These are phyloP conservation scores for Aelia acuminata DNA, from an alignment of 2,888 invertebrate species.

Conservation along the genomic window DNA sequence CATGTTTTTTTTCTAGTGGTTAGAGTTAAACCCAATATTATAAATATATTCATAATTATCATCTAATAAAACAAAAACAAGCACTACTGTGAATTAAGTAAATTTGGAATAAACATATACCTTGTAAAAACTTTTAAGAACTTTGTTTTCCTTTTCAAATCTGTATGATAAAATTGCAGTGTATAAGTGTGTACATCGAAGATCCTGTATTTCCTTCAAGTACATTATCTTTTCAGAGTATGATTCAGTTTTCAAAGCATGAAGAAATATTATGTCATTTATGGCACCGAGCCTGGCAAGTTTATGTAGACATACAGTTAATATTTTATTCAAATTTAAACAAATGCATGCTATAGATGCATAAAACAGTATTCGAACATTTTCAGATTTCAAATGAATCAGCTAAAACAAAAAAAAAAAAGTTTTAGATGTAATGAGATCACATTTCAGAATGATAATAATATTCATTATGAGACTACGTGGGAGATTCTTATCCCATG, in stretches of 20 bases:
- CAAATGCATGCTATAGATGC: slow-evolving; percentile 22
- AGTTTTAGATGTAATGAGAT: not conserved
- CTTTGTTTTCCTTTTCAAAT: slow-evolving; percentile 45
- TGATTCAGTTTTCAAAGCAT: not conserved
- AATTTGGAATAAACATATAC: not conserved
- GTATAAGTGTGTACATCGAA: not conserved
- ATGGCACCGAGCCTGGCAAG: slow-evolving; percentile 24
- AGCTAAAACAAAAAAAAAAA: not conserved
- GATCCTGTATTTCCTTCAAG: slow-evolving; percentile 29
- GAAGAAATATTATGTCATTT: slow-evolving; percentile 40
- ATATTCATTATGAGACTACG: too few relatives aligned
- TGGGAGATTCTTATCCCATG: too few relatives aligned
- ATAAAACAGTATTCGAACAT: slow-evolving; percentile 18
- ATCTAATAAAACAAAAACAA: not conserved
- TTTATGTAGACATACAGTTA: not conserved
- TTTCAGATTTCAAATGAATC: not conserved
- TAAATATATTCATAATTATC: too few relatives aligned
- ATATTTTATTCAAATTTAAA: not conserved
- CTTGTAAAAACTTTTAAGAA: slow-evolving; percentile 46
- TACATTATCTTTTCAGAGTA: slow-evolving; percentile 12
- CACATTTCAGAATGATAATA: too few relatives aligned
- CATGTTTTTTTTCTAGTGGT: too few relatives aligned
- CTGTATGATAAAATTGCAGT: not conserved
- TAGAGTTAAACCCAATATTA: too few relatives aligned
- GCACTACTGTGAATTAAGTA: not conserved